phyloP scores from a whole-genome alignment of 23 tunicate genomes.

The Styela clava region DNA sequence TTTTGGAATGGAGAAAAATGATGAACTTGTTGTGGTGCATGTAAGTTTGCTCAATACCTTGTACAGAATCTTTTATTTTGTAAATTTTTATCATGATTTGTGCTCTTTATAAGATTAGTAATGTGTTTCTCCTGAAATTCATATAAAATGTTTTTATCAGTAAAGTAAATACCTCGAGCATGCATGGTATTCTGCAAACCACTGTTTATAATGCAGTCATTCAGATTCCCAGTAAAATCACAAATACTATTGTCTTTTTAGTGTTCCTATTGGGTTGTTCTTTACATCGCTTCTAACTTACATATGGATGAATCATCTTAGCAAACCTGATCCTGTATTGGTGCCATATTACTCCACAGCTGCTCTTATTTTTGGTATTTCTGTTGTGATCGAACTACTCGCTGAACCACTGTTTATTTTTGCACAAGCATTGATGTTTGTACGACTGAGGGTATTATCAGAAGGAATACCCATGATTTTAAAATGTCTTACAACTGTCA shows the following conservation, averaged over 20 bases:
- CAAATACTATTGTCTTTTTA: no score
- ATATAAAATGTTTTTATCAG: no score
- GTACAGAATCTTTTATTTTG: no score
- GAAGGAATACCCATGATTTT: constrained; percentile 77
- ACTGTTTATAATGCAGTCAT: no score
- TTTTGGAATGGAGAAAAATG: constrained; percentile 47
- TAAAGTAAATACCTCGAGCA: no score
- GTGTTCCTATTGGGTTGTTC: constrained; percentile 83
- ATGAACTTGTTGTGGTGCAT: constrained; percentile 81
- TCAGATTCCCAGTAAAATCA: no score
- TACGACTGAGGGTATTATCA: constrained; percentile 65
- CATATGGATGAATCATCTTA: constrained; percentile 45
- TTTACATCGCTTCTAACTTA: constrained; percentile 23
- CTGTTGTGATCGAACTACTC: constrained; percentile 55
- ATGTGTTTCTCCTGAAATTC: no score
- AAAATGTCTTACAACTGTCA: constrained; percentile 52
- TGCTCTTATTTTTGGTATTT: constrained; percentile 56
- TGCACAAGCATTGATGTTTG: constrained; percentile 65
- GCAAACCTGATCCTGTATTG: constrained; percentile 52
- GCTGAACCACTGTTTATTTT: constrained; percentile 81
- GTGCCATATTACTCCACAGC: constrained; percentile 43
- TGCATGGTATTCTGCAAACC: no score
- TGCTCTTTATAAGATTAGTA: no score
- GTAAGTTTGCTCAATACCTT: constrained; percentile 44
- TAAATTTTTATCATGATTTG: no score